These are phyloP conservation scores for Picathartes gymnocephalus DNA, from an alignment of 2,113 vertebrate species.

Conservation along the genomic window DNA sequence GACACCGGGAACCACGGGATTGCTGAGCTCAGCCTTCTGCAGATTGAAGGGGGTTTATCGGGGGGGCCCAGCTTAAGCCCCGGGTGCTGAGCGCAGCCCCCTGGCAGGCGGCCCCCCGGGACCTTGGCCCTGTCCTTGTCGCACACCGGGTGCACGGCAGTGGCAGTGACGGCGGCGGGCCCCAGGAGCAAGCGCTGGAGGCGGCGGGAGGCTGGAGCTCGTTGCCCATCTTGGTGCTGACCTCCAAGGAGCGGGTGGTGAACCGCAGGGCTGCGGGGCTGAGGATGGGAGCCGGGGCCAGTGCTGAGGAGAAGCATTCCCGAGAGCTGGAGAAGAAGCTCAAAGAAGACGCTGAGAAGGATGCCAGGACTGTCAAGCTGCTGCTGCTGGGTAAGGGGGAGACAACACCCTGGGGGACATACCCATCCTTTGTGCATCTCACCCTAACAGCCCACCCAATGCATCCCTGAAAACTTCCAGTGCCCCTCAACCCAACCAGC, in stretches of 20 bases:
- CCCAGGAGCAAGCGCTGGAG: conserved; percentile 34
- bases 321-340: conserved; percentile 95
- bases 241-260: conserved; percentile 10
- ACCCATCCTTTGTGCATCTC: not conserved
- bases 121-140: conserved; percentile 82
- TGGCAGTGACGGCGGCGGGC: not conserved
- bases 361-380: conserved; percentile 95
- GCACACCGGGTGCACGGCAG: conserved; percentile 67
- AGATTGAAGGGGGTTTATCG: conserved; percentile 65
- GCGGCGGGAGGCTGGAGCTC: not conserved
- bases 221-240: conserved; percentile 13
- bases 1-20: not conserved
- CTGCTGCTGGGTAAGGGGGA: conserved; percentile 89
- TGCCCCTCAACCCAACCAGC: not conserved
- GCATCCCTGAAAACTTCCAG: not conserved
- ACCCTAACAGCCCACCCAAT: not conserved
- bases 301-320: conserved; percentile 94
- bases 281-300: conserved; percentile 93
- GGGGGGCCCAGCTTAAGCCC: not conserved
- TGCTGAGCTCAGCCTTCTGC: conserved; percentile 62
- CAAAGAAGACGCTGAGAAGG: conserved; percentile 93
- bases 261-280: not conserved
- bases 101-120: not conserved
- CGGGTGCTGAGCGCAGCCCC: conserved; percentile 79
- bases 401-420: not conserved